A percentile compares a stretch with the other conserved stretches of the same genome.
phyloP scores from a whole-genome alignment of 2,888 invertebrate species.

The Mamestra brassicae region DNA sequence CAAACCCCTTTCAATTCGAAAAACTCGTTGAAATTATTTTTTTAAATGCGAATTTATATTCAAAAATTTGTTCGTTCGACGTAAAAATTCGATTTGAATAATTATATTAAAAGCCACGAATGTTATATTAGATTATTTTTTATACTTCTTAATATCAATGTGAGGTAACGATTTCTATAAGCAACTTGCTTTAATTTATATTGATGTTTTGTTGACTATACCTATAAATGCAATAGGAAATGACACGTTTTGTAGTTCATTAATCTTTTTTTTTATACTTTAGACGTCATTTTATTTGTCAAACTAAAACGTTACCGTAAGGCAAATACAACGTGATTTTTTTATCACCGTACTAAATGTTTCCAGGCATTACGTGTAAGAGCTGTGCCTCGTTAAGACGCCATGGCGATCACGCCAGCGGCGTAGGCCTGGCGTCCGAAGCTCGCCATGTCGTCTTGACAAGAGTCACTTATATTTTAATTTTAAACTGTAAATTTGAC shows the following conservation, averaged over 20 bases:
- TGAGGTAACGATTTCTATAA: conserved; percentile 59
- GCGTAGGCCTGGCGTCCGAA: too few relatives aligned
- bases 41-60: conserved; percentile 32
- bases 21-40: conserved; percentile 18
- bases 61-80: conserved; percentile 16
- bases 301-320: background rate
- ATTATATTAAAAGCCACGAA: conserved; percentile 50
- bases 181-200: conserved; percentile 39
- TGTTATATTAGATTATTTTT: conserved; percentile 24
- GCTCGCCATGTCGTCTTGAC: too few relatives aligned
- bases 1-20: background rate
- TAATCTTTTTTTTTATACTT: conserved; percentile 5
- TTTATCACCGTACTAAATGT: too few relatives aligned
- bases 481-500: too few relatives aligned
- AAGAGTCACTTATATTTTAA: too few relatives aligned
- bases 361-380: too few relatives aligned
- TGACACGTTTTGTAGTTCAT: conserved; percentile 23
- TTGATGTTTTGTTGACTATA: conserved; percentile 36
- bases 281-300: background rate
- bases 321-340: background rate
- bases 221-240: conserved; percentile 51
- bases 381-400: too few relatives aligned
- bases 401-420: too few relatives aligned
- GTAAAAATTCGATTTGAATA: conserved; percentile 9
- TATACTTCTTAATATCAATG: conserved; percentile 48